Evolutionary conservation across 2,888 invertebrate species (phyloP), one percentile per base, ranked within the genome.

Genomic region (Thysanoteuthis rhombus): DNA sequence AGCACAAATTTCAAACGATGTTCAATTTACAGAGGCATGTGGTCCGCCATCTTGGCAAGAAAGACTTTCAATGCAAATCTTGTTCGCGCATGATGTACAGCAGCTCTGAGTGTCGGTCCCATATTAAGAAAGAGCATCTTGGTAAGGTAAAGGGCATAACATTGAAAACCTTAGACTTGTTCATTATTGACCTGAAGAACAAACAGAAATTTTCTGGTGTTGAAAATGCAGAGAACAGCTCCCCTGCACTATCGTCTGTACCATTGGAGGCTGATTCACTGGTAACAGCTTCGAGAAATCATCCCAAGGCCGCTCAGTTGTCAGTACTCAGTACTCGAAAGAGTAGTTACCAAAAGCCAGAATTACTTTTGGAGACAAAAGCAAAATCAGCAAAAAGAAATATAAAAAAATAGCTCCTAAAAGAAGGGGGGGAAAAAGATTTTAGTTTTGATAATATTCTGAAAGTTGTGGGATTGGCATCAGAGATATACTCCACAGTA

Each of bases 31-130:
- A 92, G 45, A 92, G 45, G 22, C 92, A 92, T 42, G 92, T 92
- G 16, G 6, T 45, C 12, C 45, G 92, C 40, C 92, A 92, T 92
- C 42, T 92, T 42, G 92, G 92, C 28, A 45, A 45, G 45, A 92
- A 92, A 42, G 92, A 45, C 42, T 45, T 45, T 40, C 45, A 92
- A 2, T 40, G 92, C 45, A 92, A 92, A 92, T 19, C 98, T 36
- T 98, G 98, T 97, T 97, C 98, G 93, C 98, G 95, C 93, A 94
- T 95, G 28, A 94, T 95, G 91, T 96, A 96, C 92, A 95, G 95
- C 93, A 94, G 94, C 90, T 96, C 96, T 0, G 96, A 96, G 92
- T 95, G 95, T 93, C 95, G 94, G 52, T 95, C 95, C 1, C 96
- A 96, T 94, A 93, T 96, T 16, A 93, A 94, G n/a, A 94, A 95